Base-by-base conservation (phyloP, 2,113 vertebrate species). In the Esox niger region DNA sequence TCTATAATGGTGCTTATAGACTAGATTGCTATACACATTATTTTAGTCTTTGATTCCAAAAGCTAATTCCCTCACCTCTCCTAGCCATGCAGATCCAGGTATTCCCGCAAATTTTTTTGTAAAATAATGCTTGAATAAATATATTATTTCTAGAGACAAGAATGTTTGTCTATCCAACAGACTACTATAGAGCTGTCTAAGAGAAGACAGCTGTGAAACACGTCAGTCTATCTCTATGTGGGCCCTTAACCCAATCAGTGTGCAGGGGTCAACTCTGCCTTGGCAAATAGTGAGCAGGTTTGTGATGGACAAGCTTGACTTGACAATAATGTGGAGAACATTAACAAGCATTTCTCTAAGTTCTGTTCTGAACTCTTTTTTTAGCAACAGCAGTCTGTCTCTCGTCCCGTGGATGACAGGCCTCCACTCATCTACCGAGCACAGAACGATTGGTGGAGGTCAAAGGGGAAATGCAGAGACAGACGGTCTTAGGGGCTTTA, bases 191-290 rank as follows among this genome's bases (percentile, higher is more conserved):
- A 67, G 64, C 31, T n/a, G 38, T 67, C 43, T 58, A 68, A 54
- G 62, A 54, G 30, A 29, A 67, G 43, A 35, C 52, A 63, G 73
- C 79, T 85, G 82, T 71, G 60, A 81, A 83, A 76, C 17, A 56
- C 60, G 66, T 84, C 69, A 82, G 64, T 49, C 38, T 56, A 7
- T 35, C 27, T 69, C 9, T 29, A 27, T 59, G 32, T 68, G 66
- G 47, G 23, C 58, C n/a, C 17, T 63, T 56, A 73, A 78, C 58
- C 61, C 30, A 56, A 56, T 67, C 64, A 65, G 54, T 62, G 66
- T 62, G 64, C 35, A 23, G 64, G 26, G 65, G 25, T 81, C 70
- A 56, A 62, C 2, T 25, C 62, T 63, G 62, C 26, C 63, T 65
- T 47, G n/a, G n/a, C 32, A 21, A 54, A 52, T 38, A 46, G 15